Conservation (phyloP, 2,888 invertebrate genomes). For the Athalia circularis region DNA sequence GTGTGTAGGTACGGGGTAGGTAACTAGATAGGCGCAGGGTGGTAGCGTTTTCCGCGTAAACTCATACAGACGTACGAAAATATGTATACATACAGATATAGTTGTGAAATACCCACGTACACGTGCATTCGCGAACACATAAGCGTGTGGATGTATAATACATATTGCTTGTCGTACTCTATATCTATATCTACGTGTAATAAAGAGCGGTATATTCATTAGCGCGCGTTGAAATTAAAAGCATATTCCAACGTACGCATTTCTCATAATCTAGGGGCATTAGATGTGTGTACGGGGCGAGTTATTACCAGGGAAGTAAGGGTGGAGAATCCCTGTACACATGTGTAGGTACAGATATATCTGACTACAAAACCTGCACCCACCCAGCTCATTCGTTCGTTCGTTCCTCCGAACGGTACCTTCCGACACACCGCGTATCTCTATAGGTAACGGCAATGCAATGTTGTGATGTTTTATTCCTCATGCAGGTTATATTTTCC, state of each 20-base stretch:
- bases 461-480: slow-evolving; percentile 23
- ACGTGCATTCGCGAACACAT: neutral
- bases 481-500: neutral
- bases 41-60: slow-evolving; percentile 2
- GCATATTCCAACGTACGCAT: slow-evolving; percentile 44
- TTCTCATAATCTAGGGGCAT: slow-evolving; percentile 42
- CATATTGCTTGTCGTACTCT: neutral
- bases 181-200: slow-evolving; percentile 16
- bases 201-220: slow-evolving; percentile 44
- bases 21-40: too few relatives aligned
- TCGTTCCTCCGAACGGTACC: too few relatives aligned
- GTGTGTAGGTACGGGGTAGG: neutral
- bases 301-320: neutral
- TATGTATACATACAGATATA: neutral
- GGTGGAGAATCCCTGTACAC: neutral
- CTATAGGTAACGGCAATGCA: neutral
- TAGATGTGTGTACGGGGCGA: slow-evolving; percentile 27
- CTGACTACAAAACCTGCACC: slow-evolving; percentile 4
- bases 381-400: neutral
- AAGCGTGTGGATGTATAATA: neutral
- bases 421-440: too few relatives aligned
- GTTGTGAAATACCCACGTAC: neutral
- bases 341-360: neutral
- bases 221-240: slow-evolving; percentile 43
- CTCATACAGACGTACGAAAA: neutral